phyloP scores from a whole-genome alignment of 2,888 invertebrate genomes.

The Parasteatoda lunata region DNA sequence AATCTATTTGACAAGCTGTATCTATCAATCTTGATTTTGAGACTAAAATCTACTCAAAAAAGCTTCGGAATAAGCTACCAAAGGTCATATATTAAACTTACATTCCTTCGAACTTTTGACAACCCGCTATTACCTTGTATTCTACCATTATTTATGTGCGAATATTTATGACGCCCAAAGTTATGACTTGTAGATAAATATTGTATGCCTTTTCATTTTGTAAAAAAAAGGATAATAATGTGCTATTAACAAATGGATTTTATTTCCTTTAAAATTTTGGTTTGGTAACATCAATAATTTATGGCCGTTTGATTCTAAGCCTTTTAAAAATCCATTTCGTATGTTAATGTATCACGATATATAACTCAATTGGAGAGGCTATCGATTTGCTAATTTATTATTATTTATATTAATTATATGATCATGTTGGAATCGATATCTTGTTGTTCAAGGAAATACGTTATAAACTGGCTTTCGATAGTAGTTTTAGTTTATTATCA shows the following conservation, averaged over 20 bases:
- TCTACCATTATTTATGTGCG: slow-evolving; percentile 39
- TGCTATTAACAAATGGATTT: slow-evolving; percentile 36
- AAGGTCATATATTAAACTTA: slow-evolving; percentile 32
- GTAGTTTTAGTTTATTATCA: no score
- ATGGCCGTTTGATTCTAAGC: slow-evolving; percentile 26
- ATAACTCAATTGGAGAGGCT: no score
- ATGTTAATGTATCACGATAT: no score
- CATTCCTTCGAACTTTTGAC: slow-evolving; percentile 35
- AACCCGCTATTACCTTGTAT: slow-evolving; percentile 58
- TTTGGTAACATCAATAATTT: slow-evolving; percentile 5
- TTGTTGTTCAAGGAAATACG: no score
- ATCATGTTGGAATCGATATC: no score
- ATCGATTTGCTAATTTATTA: no score
- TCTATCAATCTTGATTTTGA: slow-evolving; percentile 37
- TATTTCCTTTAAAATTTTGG: neutral
- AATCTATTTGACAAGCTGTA: slow-evolving; percentile 3
- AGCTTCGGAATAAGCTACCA: slow-evolving; percentile 10
- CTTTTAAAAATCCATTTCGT: no score
- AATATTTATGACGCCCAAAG: neutral
- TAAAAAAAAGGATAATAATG: slow-evolving; percentile 11
- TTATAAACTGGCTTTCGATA: no score
- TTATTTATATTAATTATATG: no score
- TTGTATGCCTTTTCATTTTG: neutral
- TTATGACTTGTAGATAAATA: neutral
- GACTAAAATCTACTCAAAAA: slow-evolving; percentile 12